Conservation (phyloP, 1,140 invertebrate genomes). For the Parasteatoda tepidariorum region DNA sequence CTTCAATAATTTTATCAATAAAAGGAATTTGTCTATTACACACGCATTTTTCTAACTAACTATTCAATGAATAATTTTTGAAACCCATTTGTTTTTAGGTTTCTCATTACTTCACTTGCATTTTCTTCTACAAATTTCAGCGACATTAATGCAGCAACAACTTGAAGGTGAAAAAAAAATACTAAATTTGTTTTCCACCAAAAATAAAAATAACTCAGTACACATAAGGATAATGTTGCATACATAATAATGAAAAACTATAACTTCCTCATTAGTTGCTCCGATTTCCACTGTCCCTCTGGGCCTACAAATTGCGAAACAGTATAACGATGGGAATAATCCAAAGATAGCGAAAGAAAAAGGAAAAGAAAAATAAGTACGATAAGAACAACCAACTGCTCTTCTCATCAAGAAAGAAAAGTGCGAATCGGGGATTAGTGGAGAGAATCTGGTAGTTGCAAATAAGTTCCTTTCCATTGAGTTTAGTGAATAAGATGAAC, state of each 20-base stretch:
- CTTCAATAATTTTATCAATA: too few relatives aligned
- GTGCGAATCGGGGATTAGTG: conserved; percentile 16
- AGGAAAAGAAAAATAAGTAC: conserved; percentile 11
- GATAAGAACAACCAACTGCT: conserved; percentile 18
- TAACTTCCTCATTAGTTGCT: background rate
- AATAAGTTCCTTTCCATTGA: conserved; percentile 29
- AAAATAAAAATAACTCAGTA: background rate
- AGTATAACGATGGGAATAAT: conserved; percentile 13
- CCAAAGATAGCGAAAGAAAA: too few relatives aligned
- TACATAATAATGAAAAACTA: background rate
- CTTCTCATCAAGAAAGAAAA: conserved; percentile 16
- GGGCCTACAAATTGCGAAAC: background rate
- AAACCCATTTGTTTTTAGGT: too few relatives aligned
- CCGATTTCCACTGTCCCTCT: background rate
- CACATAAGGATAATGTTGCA: background rate
- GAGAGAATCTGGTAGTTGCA: conserved; percentile 16
- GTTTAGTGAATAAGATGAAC: conserved; percentile 18
- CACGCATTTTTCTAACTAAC: too few relatives aligned
- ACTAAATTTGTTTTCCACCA: too few relatives aligned
- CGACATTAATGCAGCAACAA: too few relatives aligned
- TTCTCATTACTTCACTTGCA: too few relatives aligned
- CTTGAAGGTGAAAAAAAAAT: too few relatives aligned
- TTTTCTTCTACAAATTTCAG: too few relatives aligned
- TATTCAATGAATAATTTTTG: too few relatives aligned
- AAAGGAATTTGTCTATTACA: too few relatives aligned